These are phyloP conservation scores for Lepidochrysops patricia DNA, from an alignment of 2,888 invertebrate species.

Conservation along the genomic window DNA sequence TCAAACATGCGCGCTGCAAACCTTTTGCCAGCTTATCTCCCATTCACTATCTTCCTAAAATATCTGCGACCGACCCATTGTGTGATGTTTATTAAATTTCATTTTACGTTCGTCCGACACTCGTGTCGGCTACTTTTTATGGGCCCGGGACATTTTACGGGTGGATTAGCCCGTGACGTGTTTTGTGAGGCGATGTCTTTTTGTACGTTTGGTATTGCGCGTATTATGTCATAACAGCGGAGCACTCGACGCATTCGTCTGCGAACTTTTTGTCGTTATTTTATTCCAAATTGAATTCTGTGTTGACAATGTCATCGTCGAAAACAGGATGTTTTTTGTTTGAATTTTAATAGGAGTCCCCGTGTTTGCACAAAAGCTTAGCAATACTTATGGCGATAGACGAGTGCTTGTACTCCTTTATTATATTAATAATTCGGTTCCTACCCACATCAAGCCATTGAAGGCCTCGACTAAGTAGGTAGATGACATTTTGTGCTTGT, in stretches of 20 bases:
- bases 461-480: neutral
- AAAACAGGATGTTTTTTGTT: constrained; percentile 65
- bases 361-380: constrained; percentile 32
- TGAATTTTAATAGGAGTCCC: constrained; percentile 23
- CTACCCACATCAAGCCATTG: neutral
- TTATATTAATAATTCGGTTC: neutral
- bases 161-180: constrained; percentile 63
- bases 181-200: constrained; percentile 63
- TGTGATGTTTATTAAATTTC: constrained; percentile 72
- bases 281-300: constrained; percentile 64
- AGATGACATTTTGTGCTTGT: neutral
- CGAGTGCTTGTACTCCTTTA: neutral
- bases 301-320: constrained; percentile 60
- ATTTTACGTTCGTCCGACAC: constrained; percentile 73
- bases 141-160: constrained; percentile 73
- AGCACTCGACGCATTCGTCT: constrained; percentile 51
- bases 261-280: constrained; percentile 54
- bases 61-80: constrained; percentile 62
- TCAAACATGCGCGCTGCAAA: constrained; percentile 69
- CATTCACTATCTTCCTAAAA: constrained; percentile 65
- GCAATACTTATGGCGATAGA: constrained; percentile 24
- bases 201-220: constrained; percentile 65
- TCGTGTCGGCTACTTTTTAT: constrained; percentile 70
- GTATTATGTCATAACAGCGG: constrained; percentile 73
- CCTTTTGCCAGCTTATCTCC: constrained; percentile 73